Percentiles rank a stretch among this genome's conserved stretches.
phyloP scores from a whole-genome alignment of 2,113 vertebrate species.

The Phrynosoma blainvillii region DNA sequence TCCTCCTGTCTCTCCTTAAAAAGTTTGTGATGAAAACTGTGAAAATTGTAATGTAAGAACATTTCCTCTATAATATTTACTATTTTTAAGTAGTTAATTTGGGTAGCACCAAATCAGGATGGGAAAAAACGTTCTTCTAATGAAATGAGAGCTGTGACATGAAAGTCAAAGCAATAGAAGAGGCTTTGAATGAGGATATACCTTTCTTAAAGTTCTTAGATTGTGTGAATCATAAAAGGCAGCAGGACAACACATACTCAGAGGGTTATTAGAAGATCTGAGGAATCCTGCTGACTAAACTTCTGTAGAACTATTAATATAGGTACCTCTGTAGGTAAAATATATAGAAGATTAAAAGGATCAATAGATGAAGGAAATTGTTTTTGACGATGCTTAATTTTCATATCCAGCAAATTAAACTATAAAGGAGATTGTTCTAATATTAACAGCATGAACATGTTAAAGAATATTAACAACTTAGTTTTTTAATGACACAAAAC shows the following conservation, averaged over 20 bases:
- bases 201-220: conserved; percentile 50
- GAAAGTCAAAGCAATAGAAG: conserved; percentile 39
- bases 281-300: conserved; percentile 64
- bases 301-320: conserved; percentile 71
- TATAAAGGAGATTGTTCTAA: conserved; percentile 53
- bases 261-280: conserved; percentile 67
- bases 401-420: conserved; percentile 45
- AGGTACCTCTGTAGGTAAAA: conserved; percentile 59
- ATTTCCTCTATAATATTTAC: not conserved
- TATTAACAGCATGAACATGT: conserved; percentile 47
- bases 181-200: conserved; percentile 43
- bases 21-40: not conserved
- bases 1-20: not conserved
- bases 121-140: not conserved
- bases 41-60: not conserved
- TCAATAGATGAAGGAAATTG: conserved; percentile 35
- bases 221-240: conserved; percentile 44
- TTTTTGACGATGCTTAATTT: conserved; percentile 48
- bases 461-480: conserved; percentile 35
- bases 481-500: conserved; percentile 44
- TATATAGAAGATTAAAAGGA: conserved; percentile 55
- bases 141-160: conserved; percentile 36
- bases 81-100: conserved; percentile 21
- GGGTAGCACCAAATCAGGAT: not conserved
- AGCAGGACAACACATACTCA: conserved; percentile 52